A percentile compares a stretch with the other conserved stretches of the same genome.
Evolutionary conservation across 1,140 invertebrate species (phyloP).

Genomic region (Yoshiicerus persimilis): DNA sequence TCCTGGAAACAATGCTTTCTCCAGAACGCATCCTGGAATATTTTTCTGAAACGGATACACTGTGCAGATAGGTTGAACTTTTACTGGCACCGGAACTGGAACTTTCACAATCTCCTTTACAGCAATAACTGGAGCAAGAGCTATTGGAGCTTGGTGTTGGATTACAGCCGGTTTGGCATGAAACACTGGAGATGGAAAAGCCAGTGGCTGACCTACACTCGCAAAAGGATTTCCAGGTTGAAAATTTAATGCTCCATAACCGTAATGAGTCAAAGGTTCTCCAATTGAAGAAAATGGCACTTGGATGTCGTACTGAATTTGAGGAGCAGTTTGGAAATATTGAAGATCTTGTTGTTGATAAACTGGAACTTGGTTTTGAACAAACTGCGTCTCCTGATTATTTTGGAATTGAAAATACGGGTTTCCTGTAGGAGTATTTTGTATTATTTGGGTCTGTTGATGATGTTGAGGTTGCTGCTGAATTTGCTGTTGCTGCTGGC

Average conservation of each 20-base stretch:
- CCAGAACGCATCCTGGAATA: background rate
- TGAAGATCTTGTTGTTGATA: background rate
- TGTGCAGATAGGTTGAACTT: background rate
- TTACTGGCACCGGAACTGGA: background rate
- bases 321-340: background rate
- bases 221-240: background rate
- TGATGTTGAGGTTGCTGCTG: background rate
- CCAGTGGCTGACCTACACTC: background rate
- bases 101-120: background rate
- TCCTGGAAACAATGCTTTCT: background rate
- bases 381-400: too few species aligned
- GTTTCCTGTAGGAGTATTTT: too few species aligned
- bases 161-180: background rate
- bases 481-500: background rate
- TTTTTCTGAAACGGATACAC: slow-evolving; percentile 1
- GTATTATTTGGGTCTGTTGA: background rate
- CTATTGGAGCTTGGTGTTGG: background rate
- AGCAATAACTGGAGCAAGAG: background rate
- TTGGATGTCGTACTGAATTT: background rate
- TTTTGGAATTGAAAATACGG: too few species aligned
- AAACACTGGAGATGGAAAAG: background rate
- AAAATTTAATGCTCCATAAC: background rate
- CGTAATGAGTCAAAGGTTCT: background rate
- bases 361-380: background rate
- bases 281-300: background rate